These are phyloP conservation scores for Plusia festucae DNA, from an alignment of 2,888 invertebrate species.

Conservation along the genomic window DNA sequence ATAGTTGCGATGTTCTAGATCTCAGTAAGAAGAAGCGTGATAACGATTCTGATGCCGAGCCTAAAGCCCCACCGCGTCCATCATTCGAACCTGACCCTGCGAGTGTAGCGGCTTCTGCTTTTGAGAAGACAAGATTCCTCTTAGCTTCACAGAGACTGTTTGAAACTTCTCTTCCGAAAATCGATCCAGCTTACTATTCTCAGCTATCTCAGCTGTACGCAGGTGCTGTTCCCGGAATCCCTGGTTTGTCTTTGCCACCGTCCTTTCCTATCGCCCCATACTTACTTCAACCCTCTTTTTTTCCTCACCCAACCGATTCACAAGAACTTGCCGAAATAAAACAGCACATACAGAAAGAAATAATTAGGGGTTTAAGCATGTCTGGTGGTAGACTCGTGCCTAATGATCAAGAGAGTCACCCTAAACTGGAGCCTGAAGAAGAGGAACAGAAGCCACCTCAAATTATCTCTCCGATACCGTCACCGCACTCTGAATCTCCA, in stretches of 20 bases:
- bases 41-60: constrained; percentile 76
- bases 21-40: constrained; percentile 93
- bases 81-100: constrained; percentile 80
- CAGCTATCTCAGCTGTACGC: constrained; percentile 91
- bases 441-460: constrained; percentile 87
- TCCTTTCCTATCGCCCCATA: constrained; percentile 88
- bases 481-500: constrained; percentile 85
- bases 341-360: constrained; percentile 91
- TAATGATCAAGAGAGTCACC: constrained; percentile 76
- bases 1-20: constrained; percentile 92
- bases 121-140: constrained; percentile 89
- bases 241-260: constrained; percentile 87
- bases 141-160: constrained; percentile 91
- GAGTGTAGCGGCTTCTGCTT: constrained; percentile 79
- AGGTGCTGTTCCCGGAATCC: constrained; percentile 87
- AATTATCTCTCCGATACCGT: constrained; percentile 80
- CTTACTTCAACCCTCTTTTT: constrained; percentile 90
- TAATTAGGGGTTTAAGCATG: constrained; percentile 91
- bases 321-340: constrained; percentile 92
- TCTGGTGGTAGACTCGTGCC: constrained; percentile 91
- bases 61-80: constrained; percentile 82
- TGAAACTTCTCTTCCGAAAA: constrained; percentile 90
- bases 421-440: constrained; percentile 86
- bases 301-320: constrained; percentile 88
- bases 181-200: constrained; percentile 90